Evolutionary conservation across 2,888 invertebrate species (phyloP).

Genomic region (Rhingia campestris): DNA sequence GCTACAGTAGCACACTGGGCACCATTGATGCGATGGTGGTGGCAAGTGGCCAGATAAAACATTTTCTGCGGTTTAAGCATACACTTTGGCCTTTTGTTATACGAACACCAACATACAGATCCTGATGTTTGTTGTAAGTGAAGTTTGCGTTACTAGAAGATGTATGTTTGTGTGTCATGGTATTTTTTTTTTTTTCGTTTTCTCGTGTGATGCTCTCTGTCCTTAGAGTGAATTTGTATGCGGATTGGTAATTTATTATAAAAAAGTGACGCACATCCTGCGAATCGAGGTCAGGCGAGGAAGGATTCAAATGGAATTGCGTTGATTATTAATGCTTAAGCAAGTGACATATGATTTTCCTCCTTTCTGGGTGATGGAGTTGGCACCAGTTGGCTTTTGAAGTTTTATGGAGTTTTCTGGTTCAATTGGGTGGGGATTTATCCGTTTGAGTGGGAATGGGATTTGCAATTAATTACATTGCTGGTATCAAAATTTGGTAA

Average conservation of each 20-base stretch:
- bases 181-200: conserved; percentile 4
- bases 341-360: neutral
- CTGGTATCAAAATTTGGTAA: too few species aligned
- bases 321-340: neutral
- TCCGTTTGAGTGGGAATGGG: too few species aligned
- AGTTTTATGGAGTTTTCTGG: neutral
- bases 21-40: conserved; percentile 2
- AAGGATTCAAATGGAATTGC: neutral
- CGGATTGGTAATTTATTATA: conserved; percentile 14
- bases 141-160: conserved; percentile 36
- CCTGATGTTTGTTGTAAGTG: conserved; percentile 30
- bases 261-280: conserved; percentile 21
- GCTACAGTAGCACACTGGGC: neutral
- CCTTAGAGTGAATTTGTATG: conserved; percentile 1
- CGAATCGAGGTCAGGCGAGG: conserved; percentile 7
- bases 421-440: neutral
- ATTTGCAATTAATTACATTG: too few species aligned
- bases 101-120: neutral
- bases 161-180: conserved; percentile 6
- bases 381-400: neutral
- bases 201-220: conserved; percentile 1
- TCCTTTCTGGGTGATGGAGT: neutral
- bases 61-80: conserved; percentile 54
- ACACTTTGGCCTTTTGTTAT: conserved; percentile 43
- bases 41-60: conserved; percentile 68